Evolutionary conservation across 2,888 invertebrate species (phyloP).

Genomic region (Halictus ligatus): DNA sequence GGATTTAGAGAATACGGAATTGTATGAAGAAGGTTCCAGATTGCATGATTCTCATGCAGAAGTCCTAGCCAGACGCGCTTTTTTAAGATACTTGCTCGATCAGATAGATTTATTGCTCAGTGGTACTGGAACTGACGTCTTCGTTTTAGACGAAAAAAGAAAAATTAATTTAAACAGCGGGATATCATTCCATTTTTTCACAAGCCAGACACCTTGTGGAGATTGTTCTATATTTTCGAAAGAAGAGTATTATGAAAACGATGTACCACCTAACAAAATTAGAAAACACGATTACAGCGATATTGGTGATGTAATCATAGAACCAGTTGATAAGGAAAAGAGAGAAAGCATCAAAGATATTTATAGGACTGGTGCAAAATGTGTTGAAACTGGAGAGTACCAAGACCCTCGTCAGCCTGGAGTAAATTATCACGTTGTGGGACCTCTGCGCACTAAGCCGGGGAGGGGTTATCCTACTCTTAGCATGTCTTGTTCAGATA

Average conservation of each 20-base stretch:
- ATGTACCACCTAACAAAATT: conserved; percentile 66
- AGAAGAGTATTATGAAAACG: conserved; percentile 73
- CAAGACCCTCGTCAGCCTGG: conserved; percentile 88
- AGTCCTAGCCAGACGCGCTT: conserved; percentile 92
- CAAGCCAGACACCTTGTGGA: conserved; percentile 96
- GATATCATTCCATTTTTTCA: conserved; percentile 92
- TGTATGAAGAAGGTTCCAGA: conserved; percentile 89
- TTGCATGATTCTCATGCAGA: conserved; percentile 97
- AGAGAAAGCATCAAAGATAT: conserved; percentile 64
- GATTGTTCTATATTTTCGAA: conserved; percentile 95
- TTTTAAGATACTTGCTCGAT: conserved; percentile 91
- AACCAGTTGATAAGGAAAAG: conserved; percentile 23
- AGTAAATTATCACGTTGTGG: conserved; percentile 88
- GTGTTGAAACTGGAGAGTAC: conserved; percentile 85
- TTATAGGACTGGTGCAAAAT: conserved; percentile 96
- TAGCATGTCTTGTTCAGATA: conserved; percentile 97
- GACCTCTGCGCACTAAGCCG: conserved; percentile 93
- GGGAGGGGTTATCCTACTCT: conserved; percentile 95
- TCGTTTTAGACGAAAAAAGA: conserved; percentile 77
- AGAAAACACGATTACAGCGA: conserved; percentile 60
- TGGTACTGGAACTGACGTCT: conserved; percentile 78
- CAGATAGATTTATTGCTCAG: conserved; percentile 85
- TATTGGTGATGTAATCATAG: conserved; percentile 15
- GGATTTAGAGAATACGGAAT: conserved; percentile 83
- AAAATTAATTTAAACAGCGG: conserved; percentile 86